Base-by-base conservation (phyloP, 2,888 invertebrate species). In the Drosophila crucigera region DNA sequence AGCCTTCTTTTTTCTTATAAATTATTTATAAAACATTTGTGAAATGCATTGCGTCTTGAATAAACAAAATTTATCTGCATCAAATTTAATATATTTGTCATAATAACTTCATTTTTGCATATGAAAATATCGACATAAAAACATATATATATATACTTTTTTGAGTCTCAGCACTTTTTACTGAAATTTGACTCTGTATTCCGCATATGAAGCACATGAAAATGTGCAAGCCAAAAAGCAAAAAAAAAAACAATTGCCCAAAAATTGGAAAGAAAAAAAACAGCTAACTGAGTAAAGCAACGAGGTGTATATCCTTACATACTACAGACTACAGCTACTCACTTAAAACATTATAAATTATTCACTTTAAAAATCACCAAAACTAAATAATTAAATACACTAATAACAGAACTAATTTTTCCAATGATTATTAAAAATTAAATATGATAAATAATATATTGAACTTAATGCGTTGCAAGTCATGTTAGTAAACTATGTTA, bases 141-240 rank as follows among this genome's bases (percentile, higher is more conserved):
- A 37, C 16, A 31, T 41, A 25, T n/a, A 6, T n/a, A 4, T 37
- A 2, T 16, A n/a, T 30, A 22, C 4, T n/a, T n/a, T 49, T 25
- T 28, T 35, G 14, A 47, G 35, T 37, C 14, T 4, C 4, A 25
- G 41, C 59, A 11, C 22, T 30, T 49, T 31, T 31, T 39, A 52
- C 25, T 28, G 22, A 7, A n/a, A 64, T 41, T 65, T 65, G 43
- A 41, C 31, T 39, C 30, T 14, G 53, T 56, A 52, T 25, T 31
- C 33, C 10, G 37, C 50, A 63, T 70, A 54, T 22, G 19, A 19
- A 50, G n/a, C 52, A 31, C 28, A 47, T 43, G 25, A 59, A 66
- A 70, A 60, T 63, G 43, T 39, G 50, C 63, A 50, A 53, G 41
- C 35, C 19, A 54, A 56, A 64, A 64, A 54, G 1, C 52, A 16